Evolutionary conservation across 2,797 vertebrate genomes (phyloP), one percentile per base, ranked within the genome.

Genomic region (Chromobotia macracanthus): DNA sequence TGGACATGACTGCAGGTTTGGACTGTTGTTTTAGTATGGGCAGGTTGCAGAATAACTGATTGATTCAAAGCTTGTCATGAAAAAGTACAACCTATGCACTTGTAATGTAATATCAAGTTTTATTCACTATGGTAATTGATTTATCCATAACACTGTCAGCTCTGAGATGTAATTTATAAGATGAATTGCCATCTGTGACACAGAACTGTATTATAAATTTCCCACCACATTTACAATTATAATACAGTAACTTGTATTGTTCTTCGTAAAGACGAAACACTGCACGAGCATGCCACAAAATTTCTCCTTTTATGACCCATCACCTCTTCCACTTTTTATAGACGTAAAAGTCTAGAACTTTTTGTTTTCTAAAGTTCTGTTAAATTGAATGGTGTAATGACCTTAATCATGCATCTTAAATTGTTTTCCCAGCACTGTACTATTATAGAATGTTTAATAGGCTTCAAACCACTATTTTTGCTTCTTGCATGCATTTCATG

Each of bases 401-500:
- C 28, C 65, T 70, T 23, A 51, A 44, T 69, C 48, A 28, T 19
- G n/a, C 28, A n/a, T 66, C 72, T 66, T 66, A 12, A 66, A 16
- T 68, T 38, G 51, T 64, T 46, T 46, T 28, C 48, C 16, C 50
- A 56, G 53, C 58, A 67, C 61, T 66, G 48, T 61, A 31, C 51
- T 38, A 23, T 28, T 23, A 3, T 35, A 75, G 61, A 75, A 80
- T 46, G 38, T 72, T 80, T 56, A 58, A 56, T 65, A 50, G 56
- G 38, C 80, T 75, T 75, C 10, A 18, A 69, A 28, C 48, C 71
- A 73, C 60, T 65, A 72, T 81, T 70, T 72, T 66, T 77, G 83
- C 85, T 85, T 88, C 87, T 88, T 88, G 92, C 92, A 92, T 91
- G 91, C 81, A 25, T 73, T 80, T 89, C 89, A 85, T 85, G 85